Evolutionary conservation across 2,797 vertebrate genomes (phyloP).

Genomic region (Lutjanus argentimaculatus): DNA sequence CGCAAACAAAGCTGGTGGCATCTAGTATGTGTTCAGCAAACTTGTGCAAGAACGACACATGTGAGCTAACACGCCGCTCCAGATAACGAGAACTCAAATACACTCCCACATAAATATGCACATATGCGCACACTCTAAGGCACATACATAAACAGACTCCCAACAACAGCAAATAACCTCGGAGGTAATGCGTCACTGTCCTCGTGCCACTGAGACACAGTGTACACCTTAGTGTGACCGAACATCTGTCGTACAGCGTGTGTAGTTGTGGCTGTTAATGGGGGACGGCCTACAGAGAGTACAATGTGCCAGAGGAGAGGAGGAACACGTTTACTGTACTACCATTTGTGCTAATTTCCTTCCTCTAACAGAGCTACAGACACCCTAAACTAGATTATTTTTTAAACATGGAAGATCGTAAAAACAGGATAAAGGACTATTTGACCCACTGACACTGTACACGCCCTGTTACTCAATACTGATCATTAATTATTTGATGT

Average conservation of each 20-base stretch:
- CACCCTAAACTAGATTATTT: no score
- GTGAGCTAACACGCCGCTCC: constrained; percentile 61
- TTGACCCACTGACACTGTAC: no score
- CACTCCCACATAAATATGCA: constrained; percentile 60
- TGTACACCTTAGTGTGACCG: constrained; percentile 31
- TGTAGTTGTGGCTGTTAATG: constrained; percentile 28
- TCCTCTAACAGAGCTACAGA: background rate
- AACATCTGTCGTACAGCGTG: constrained; percentile 44
- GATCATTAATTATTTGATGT: no score
- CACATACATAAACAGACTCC: constrained; percentile 60
- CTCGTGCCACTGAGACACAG: no score
- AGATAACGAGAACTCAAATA: constrained; percentile 63
- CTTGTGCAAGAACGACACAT: constrained; percentile 39
- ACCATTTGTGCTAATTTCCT: constrained; percentile 31
- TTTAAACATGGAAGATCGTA: no score
- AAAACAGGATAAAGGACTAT: no score
- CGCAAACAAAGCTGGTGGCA: constrained; percentile 52
- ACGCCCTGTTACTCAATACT: no score
- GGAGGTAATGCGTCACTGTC: constrained; percentile 28
- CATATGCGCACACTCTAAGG: constrained; percentile 22
- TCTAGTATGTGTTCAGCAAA: constrained; percentile 47
- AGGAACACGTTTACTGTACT: constrained; percentile 2
- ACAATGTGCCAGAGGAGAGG: constrained; percentile 6
- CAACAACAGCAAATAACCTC: constrained; percentile 42
- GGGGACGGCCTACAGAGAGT: constrained; percentile 24